phyloP scores from a whole-genome alignment of 2,888 invertebrate species.

The Anthrax anthrax region DNA sequence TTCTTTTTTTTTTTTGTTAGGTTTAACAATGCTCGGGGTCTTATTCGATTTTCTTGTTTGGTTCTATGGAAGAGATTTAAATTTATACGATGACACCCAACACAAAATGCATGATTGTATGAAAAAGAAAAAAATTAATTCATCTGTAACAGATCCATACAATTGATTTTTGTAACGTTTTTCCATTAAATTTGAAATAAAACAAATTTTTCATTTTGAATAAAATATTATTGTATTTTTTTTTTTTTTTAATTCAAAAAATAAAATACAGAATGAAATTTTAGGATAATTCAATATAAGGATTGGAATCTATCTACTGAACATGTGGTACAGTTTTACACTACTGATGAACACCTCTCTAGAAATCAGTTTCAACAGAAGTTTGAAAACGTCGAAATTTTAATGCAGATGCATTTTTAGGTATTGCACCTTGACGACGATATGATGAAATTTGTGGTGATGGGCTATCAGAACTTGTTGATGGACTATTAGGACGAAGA shows the following conservation, averaged over 20 bases:
- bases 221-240: too few species aligned
- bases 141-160: constrained; percentile 12
- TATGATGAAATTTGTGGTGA: not conserved
- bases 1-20: constrained; percentile 28
- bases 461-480: not conserved
- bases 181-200: too few species aligned
- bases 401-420: not conserved
- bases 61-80: constrained; percentile 42
- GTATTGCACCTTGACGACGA: not conserved
- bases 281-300: too few species aligned
- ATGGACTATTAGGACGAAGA: not conserved
- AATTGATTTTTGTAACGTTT: too few species aligned
- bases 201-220: too few species aligned
- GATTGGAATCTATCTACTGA: too few species aligned
- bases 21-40: constrained; percentile 41
- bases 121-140: too few species aligned
- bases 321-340: too few species aligned
- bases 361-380: not conserved
- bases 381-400: not conserved
- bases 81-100: constrained; percentile 40
- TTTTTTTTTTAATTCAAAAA: too few species aligned
- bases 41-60: constrained; percentile 46
- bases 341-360: too few species aligned
- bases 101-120: too few species aligned
- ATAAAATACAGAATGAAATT: too few species aligned